Conservation (phyloP, 2,888 invertebrate species). For the Macrosiphum euphorbiae region DNA sequence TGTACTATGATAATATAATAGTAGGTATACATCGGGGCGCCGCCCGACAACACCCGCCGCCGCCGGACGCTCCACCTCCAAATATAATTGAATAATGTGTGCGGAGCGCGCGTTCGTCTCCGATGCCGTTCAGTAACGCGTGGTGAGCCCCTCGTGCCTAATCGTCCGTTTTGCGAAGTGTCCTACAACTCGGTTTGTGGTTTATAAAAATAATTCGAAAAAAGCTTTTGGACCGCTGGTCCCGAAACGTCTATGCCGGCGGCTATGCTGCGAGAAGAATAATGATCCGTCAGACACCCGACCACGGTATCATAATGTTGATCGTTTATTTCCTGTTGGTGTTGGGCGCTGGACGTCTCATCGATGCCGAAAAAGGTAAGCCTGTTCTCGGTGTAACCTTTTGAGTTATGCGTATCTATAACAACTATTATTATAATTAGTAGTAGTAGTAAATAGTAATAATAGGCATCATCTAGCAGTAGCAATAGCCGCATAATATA, state of each 20-base stretch:
- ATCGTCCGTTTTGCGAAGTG: neutral
- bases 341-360: conserved; percentile 14
- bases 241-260: neutral
- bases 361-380: conserved; percentile 40
- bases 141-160: neutral
- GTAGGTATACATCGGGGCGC: neutral
- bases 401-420: neutral
- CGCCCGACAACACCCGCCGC: neutral
- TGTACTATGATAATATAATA: neutral
- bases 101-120: neutral
- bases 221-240: neutral
- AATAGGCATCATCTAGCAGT: neutral
- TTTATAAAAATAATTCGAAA: neutral
- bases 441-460: too few species aligned
- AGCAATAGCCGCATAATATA: neutral
- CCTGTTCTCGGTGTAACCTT: neutral
- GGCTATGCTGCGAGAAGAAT: neutral
- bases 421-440: neutral
- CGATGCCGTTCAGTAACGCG: neutral
- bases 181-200: neutral
- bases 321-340: neutral
- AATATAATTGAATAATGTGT: neutral
- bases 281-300: neutral
- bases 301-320: neutral
- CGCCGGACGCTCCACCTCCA: neutral